Conservation (phyloP, 2,113 vertebrate species). For the Hyperoodon ampullatus region DNA sequence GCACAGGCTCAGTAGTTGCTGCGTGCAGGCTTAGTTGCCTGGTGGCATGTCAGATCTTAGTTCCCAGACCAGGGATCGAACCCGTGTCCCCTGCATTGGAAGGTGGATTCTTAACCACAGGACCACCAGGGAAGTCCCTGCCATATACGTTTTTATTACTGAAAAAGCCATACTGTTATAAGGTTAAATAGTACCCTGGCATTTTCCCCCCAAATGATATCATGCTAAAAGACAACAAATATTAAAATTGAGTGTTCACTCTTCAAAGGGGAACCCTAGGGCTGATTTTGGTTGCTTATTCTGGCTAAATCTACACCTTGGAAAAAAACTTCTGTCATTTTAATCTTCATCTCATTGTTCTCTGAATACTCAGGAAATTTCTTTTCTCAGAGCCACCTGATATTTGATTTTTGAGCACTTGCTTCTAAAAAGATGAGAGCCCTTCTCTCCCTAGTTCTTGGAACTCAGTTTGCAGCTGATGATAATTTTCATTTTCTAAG, state of each 20-base stretch:
- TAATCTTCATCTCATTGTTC: conserved; percentile 40
- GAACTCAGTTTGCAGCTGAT: not conserved
- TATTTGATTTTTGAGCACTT: not conserved
- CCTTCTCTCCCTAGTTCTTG: not conserved
- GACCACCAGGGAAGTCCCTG: not conserved
- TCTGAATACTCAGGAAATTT: not conserved
- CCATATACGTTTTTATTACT: not conserved
- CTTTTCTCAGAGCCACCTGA: not conserved
- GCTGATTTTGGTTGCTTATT: not conserved
- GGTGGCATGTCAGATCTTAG: no score
- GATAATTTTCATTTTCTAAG: not conserved
- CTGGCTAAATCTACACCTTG: not conserved
- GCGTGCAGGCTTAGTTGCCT: no score
- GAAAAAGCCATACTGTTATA: not conserved
- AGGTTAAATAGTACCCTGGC: not conserved
- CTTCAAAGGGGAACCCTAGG: not conserved
- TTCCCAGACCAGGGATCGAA: no score
- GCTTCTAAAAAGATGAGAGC: not conserved
- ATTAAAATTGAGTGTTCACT: not conserved
- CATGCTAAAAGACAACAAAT: not conserved
- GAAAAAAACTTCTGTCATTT: conserved; percentile 22
- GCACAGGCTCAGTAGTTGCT: no score
- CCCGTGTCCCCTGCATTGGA: no score
- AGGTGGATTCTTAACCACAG: no score
- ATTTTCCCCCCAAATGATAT: not conserved